phyloP scores from a whole-genome alignment of 2,797 vertebrate genomes.

The Manis pentadactyla region DNA sequence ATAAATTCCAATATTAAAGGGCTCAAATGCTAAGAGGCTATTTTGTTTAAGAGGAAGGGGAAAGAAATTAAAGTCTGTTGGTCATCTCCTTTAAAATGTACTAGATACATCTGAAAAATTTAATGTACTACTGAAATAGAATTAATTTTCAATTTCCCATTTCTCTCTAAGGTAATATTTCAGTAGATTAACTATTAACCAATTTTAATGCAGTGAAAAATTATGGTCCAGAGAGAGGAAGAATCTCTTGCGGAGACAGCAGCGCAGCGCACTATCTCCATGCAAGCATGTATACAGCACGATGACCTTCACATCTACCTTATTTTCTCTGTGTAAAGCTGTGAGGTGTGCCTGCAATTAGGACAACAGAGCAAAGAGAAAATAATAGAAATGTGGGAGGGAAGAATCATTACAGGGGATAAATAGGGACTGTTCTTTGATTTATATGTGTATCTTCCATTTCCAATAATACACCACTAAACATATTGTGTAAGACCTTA shows the following conservation, averaged over 20 bases:
- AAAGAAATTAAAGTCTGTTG: neutral
- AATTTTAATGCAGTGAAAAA: conserved; percentile 76
- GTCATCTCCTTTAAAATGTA: neutral
- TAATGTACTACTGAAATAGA: conserved; percentile 52
- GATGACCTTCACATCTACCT: conserved; percentile 67
- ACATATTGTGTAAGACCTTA: fast-evolving
- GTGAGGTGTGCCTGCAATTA: conserved; percentile 74
- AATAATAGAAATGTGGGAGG: conserved; percentile 74
- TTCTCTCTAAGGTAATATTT: conserved; percentile 25
- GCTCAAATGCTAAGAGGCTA: neutral
- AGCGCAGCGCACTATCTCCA: conserved; percentile 61
- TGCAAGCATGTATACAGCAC: conserved; percentile 62
- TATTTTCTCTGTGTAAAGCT: conserved; percentile 76
- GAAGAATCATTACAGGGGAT: conserved; percentile 60
- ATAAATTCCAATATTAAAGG: neutral
- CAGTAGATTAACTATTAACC: conserved; percentile 72
- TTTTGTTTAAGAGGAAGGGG: neutral
- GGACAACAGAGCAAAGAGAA: conserved; percentile 53
- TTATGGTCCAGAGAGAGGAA: conserved; percentile 36
- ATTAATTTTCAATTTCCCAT: conserved; percentile 33
- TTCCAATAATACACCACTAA: neutral
- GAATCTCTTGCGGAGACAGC: conserved; percentile 61
- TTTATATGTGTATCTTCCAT: neutral
- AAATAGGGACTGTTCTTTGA: neutral
- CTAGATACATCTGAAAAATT: neutral